Evolutionary conservation across 2,113 vertebrate genomes (phyloP).

Genomic region (Trogon surrucura): DNA sequence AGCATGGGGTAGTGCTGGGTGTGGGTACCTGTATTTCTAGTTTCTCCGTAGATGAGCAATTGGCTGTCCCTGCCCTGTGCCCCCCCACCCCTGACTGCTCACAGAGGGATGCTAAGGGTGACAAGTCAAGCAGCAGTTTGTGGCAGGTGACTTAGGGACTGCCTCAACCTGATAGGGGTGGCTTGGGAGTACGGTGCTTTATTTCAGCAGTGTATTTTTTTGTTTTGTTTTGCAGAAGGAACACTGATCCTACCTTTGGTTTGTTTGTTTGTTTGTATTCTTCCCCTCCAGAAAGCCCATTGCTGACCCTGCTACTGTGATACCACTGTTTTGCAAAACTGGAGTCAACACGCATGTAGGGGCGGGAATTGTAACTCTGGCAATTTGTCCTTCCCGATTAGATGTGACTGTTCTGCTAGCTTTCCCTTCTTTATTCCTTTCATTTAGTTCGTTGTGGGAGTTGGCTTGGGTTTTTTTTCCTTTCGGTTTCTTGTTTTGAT

Average conservation of each 20-base stretch:
- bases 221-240: slow-evolving; percentile 74
- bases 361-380: slow-evolving; percentile 61
- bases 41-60: not conserved
- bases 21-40: not conserved
- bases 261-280: slow-evolving; percentile 73
- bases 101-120: not conserved
- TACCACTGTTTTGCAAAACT: slow-evolving; percentile 72
- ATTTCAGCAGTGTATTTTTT: slow-evolving; percentile 57
- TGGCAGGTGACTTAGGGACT: not conserved
- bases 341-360: slow-evolving; percentile 73
- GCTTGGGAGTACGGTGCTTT: not conserved
- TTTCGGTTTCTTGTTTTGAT: slow-evolving; percentile 64
- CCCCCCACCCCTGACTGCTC: not conserved
- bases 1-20: accelerated
- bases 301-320: slow-evolving; percentile 67
- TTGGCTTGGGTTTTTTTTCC: slow-evolving; percentile 60
- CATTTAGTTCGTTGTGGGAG: slow-evolving; percentile 62
- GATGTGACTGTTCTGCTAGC: slow-evolving; percentile 76
- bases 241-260: slow-evolving; percentile 68
- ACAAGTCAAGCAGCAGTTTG: not conserved
- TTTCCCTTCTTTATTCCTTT: slow-evolving; percentile 73
- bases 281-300: slow-evolving; percentile 67
- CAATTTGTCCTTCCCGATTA: slow-evolving; percentile 61
- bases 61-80: not conserved
- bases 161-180: not conserved